Percentiles rank a stretch among this genome's conserved stretches.
Evolutionary conservation across 2,888 invertebrate species (phyloP).

Genomic region (Hemaris fuciformis): DNA sequence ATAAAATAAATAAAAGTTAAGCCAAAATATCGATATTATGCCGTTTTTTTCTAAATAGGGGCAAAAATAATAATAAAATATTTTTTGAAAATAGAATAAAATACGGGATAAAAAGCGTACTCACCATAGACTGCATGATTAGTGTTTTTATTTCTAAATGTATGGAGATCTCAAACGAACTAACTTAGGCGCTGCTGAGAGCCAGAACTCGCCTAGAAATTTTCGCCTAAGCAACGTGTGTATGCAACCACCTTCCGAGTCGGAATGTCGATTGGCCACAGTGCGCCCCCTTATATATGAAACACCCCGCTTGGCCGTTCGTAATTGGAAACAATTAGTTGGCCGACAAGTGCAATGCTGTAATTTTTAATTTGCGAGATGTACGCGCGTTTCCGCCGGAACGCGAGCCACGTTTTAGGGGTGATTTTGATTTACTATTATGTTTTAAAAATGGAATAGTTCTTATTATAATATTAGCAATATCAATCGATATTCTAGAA

Average conservation of each 20-base stretch:
- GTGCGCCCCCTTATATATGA: constrained; percentile 72
- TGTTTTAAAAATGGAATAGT: neutral
- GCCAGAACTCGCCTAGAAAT: constrained; percentile 78
- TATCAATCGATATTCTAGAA: neutral
- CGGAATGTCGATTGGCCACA: constrained; percentile 67
- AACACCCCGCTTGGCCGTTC: constrained; percentile 63
- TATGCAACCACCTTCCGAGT: constrained; percentile 64
- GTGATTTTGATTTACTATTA: neutral
- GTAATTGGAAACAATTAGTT: constrained; percentile 80
- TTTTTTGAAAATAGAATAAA: constrained; percentile 17
- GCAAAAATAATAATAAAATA: neutral
- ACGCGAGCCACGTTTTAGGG: constrained; percentile 16
- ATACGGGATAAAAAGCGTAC: constrained; percentile 36
- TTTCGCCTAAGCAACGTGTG: constrained; percentile 78
- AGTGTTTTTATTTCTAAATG: constrained; percentile 58
- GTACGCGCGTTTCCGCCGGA: constrained; percentile 55
- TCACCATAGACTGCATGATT: constrained; percentile 81
- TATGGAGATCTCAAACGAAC: constrained; percentile 80
- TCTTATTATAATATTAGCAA: neutral
- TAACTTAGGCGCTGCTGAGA: constrained; percentile 75
- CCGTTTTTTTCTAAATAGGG: neutral
- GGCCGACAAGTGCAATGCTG: constrained; percentile 70
- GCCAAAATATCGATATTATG: no score
- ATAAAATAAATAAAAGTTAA: no score
- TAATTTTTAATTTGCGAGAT: constrained; percentile 72